Evolutionary conservation across 1,140 invertebrate genomes (phyloP).

Genomic region (Scaptomyza graminum): DNA sequence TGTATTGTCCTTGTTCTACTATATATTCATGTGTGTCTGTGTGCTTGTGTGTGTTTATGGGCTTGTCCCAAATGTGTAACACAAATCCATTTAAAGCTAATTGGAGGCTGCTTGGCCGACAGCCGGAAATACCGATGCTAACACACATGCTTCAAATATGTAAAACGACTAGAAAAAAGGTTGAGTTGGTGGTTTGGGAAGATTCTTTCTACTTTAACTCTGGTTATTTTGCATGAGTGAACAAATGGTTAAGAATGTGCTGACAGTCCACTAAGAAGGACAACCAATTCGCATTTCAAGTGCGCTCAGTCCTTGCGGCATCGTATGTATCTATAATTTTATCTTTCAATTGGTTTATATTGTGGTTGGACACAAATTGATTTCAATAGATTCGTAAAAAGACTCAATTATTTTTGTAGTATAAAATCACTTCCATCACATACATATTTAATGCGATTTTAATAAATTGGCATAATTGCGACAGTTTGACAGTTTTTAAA

Average conservation of each 20-base stretch:
- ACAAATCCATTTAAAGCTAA: slow-evolving; percentile 78
- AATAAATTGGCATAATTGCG: too few species aligned
- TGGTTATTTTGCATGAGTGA: slow-evolving; percentile 42
- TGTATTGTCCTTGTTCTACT: slow-evolving; percentile 42
- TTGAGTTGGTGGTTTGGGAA: background rate
- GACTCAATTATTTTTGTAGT: slow-evolving; percentile 57
- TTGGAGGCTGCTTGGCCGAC: slow-evolving; percentile 60
- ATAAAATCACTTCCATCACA: background rate
- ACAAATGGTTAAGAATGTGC: slow-evolving; percentile 27
- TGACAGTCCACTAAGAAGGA: slow-evolving; percentile 10
- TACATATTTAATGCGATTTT: background rate
- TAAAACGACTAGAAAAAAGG: slow-evolving; percentile 5
- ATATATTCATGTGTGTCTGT: background rate
- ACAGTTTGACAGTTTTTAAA: too few species aligned
- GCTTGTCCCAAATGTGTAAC: slow-evolving; percentile 56
- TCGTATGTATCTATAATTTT: slow-evolving; percentile 48
- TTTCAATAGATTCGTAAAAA: slow-evolving; percentile 19
- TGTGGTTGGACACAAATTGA: slow-evolving; percentile 22
- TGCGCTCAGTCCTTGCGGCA: slow-evolving; percentile 62
- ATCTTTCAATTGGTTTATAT: slow-evolving; percentile 63
- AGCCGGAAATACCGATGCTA: slow-evolving; percentile 56
- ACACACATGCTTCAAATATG: slow-evolving; percentile 21
- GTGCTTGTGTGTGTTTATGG: slow-evolving; percentile 2
- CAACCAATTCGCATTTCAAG: slow-evolving; percentile 16
- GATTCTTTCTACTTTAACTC: slow-evolving; percentile 32